Conservation (phyloP, 2,113 vertebrate species). For the pig (Sus scrofa) region T2T-Sscrofa CM000820.6:19737501-19738000, state of each 20-base stretch:
- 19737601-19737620: background rate
- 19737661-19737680: too few species aligned
- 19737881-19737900: background rate
- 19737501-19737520: constrained; percentile 15
- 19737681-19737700: too few species aligned
- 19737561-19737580: background rate
- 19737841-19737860: background rate
- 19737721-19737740: too few species aligned
- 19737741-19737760: too few species aligned
- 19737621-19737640: too few species aligned
- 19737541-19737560: background rate
- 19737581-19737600: constrained; percentile 32
- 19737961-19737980: background rate
- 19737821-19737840: too few species aligned
- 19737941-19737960: background rate
- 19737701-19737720: too few species aligned
- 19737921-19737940: background rate
- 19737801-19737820: too few species aligned
- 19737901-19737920: background rate
- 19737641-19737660: too few species aligned
- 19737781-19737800: too few species aligned
- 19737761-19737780: too few species aligned
- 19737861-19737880: background rate
- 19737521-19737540: background rate
- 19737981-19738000: background rate